These are phyloP conservation scores for Mandrillus leucophaeus DNA, from an alignment of 2,113 vertebrate species.

Conservation along the genomic window DNA sequence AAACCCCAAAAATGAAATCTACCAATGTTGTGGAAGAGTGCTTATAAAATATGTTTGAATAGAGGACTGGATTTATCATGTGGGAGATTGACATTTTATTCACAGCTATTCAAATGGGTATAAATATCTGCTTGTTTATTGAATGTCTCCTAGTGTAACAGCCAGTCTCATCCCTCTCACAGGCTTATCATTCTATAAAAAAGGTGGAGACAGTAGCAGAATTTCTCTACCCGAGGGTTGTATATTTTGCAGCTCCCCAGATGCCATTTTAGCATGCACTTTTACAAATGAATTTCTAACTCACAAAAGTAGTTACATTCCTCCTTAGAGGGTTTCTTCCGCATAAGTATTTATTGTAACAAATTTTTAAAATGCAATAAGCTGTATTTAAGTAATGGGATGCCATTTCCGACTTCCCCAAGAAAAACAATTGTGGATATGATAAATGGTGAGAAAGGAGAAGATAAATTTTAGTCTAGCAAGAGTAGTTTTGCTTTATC, in stretches of 20 bases:
- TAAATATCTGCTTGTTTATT: background rate
- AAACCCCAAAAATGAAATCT: background rate
- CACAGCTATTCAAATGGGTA: background rate
- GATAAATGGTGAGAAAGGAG: background rate
- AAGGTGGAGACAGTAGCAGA: background rate
- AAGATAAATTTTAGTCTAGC: conserved; percentile 18
- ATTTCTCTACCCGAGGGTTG: background rate
- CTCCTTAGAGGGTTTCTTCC: conserved; percentile 48
- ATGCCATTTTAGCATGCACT: background rate
- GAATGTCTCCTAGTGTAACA: background rate
- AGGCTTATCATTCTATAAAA: background rate
- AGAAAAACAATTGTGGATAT: background rate
- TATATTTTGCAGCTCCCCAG: background rate
- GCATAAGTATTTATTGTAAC: background rate
- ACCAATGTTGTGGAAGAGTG: background rate
- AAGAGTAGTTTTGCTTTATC: background rate
- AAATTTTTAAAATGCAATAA: background rate
- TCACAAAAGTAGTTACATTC: conserved; percentile 11
- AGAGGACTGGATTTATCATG: background rate
- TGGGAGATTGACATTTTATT: background rate
- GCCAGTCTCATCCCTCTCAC: background rate
- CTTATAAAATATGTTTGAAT: background rate
- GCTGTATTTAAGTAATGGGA: conserved; percentile 37
- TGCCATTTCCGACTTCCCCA: background rate
- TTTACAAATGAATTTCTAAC: conserved; percentile 55